phyloP scores from a whole-genome alignment of 2,888 invertebrate genomes.

The Onthophagus sagittarius region DNA sequence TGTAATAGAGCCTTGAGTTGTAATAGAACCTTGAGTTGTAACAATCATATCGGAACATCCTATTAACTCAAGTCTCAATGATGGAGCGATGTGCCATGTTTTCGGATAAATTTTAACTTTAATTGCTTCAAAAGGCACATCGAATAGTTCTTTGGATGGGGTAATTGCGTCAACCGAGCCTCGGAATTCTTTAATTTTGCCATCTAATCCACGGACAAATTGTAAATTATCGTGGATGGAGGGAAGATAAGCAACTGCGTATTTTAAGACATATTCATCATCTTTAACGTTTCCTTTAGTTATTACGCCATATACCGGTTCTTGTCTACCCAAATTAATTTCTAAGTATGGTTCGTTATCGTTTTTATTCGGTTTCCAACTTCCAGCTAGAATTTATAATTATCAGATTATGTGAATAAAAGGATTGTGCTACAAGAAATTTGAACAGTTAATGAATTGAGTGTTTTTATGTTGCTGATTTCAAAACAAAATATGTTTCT shows the following conservation, averaged over 20 bases:
- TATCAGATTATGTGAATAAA: background rate
- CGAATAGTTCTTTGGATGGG: constrained; percentile 62
- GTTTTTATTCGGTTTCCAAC: constrained; percentile 65
- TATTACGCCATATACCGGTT: constrained; percentile 70
- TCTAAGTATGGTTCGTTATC: constrained; percentile 68
- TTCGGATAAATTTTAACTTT: constrained; percentile 68
- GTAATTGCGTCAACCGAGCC: constrained; percentile 63
- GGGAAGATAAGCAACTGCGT: constrained; percentile 66
- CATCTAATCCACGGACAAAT: constrained; percentile 17
- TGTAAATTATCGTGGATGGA: constrained; percentile 51
- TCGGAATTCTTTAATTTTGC: constrained; percentile 59
- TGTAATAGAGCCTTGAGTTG: background rate
- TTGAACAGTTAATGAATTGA: too few relatives aligned
- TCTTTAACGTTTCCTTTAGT: constrained; percentile 67
- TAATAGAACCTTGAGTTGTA: background rate
- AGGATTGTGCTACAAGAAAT: too few relatives aligned
- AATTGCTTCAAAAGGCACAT: constrained; percentile 70
- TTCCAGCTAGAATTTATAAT: constrained; percentile 48
- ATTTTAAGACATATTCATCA: constrained; percentile 74
- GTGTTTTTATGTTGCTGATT: too few relatives aligned
- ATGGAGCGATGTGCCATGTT: constrained; percentile 67
- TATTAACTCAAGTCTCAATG: constrained; percentile 66
- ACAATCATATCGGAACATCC: constrained; percentile 57
- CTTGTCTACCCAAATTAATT: constrained; percentile 55
- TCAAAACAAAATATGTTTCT: too few relatives aligned